Base-by-base conservation (phyloP, 2,797 vertebrate genomes). In the Notoglanidium macrostoma region DNA sequence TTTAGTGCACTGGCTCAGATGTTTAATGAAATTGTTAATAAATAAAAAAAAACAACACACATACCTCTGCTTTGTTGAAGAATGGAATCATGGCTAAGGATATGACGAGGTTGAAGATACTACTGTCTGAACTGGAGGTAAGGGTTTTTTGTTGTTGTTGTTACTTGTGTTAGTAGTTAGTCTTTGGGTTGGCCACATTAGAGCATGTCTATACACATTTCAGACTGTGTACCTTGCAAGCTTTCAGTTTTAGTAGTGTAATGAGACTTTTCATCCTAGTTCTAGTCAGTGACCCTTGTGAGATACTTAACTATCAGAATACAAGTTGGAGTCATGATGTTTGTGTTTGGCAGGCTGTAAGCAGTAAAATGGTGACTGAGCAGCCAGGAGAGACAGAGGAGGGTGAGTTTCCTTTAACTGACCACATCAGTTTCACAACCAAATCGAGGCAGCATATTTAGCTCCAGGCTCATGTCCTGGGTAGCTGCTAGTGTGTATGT, bases 71-170 rank as follows among this genome's bases (percentile, higher is more conserved):
- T 0, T 85, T 89, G 19, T 85, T 83, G 73, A 89, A 99, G 98
- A 99, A 99, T 91, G 98, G 98, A 85, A 98, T 99, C 93, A 96
- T 99, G 91, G 96, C 98, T 90, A 99, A 98, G 95, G 98, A 99
- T 95, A 95, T 99, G 94, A 97, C 96, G 87, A 96, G 97, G 93
- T 95, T 99, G 92, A 99, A 98, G 97, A 97, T 96, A 92, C 97
- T 99, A 91, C 97, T 99, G 91, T 95, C 97, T 92, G 97, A 99
- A 96, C 98, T 98, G 78, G 97, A 99, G 97, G 98, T 99, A 95
- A 95, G 95, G 91, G 2, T 5, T 21, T n/a, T 26, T 3, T 59
- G 91, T 0, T 19, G 4, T 4, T 19, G 15, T 57, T 55, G 14
- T 83, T 51, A 57, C 73, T n/a, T 67, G 44, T 65, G 40, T 14